Conservation (phyloP, 2,888 invertebrate species). For the Drosophila ustulata region DNA sequence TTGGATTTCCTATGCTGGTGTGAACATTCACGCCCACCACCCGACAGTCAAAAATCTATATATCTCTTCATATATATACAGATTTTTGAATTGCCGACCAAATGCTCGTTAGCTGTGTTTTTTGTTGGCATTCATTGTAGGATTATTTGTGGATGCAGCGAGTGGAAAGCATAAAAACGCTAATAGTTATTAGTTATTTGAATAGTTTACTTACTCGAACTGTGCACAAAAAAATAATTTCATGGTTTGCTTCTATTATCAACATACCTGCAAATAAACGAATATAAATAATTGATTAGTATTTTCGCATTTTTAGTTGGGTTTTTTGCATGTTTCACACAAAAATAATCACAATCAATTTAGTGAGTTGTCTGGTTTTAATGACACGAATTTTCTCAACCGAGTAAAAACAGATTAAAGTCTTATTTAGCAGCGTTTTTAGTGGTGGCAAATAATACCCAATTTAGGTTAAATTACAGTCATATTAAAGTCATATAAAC, state of each 20-base stretch:
- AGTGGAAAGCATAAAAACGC: slow-evolving; percentile 7
- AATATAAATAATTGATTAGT: slow-evolving; percentile 20
- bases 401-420: slow-evolving; percentile 6
- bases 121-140: neutral
- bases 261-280: slow-evolving; percentile 55
- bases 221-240: neutral
- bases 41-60: neutral
- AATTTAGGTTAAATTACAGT: neutral
- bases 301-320: neutral
- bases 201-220: slow-evolving; percentile 40
- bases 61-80: slow-evolving; percentile 9
- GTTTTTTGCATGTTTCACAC: neutral
- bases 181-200: slow-evolving; percentile 14
- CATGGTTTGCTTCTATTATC: neutral
- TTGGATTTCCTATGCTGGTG: slow-evolving; percentile 48
- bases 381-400: neutral
- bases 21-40: slow-evolving; percentile 44
- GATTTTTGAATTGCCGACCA: slow-evolving; percentile 8
- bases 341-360: neutral
- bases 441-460: neutral
- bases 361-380: neutral
- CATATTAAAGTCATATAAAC: neutral
- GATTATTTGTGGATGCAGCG: slow-evolving; percentile 4
- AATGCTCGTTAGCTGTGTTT: neutral
- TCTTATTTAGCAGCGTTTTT: neutral